phyloP scores from a whole-genome alignment of 2,888 invertebrate genomes.

The Parapristionchus giblindavisi region DNA sequence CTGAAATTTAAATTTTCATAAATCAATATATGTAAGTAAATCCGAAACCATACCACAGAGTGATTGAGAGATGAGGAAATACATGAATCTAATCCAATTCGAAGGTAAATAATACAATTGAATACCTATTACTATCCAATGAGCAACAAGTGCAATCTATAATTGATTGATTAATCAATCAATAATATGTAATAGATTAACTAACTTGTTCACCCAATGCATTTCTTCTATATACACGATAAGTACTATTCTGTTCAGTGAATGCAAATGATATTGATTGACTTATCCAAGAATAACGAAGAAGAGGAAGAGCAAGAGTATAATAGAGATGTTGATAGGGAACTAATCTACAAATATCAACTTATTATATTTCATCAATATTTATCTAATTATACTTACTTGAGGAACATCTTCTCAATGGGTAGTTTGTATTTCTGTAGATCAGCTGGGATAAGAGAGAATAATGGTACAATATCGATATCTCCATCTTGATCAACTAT shows the following conservation, averaged over 20 bases:
- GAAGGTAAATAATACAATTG: conserved; percentile 64
- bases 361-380: not conserved
- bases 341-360: conserved; percentile 44
- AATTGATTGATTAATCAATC: not conserved
- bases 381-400: conserved; percentile 8
- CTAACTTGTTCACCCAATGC: conserved; percentile 38
- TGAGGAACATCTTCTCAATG: conserved; percentile 56
- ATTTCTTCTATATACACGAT: conserved; percentile 51
- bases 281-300: conserved; percentile 51
- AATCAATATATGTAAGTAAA: no score
- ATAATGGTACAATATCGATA: conserved; percentile 66
- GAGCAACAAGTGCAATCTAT: conserved; percentile 52
- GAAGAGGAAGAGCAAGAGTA: conserved; percentile 65
- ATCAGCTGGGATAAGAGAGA: conserved; percentile 66
- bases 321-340: conserved; percentile 68
- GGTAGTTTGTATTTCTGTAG: conserved; percentile 62
- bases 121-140: conserved; percentile 64
- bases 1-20: conserved; percentile 35
- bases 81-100: conserved; percentile 51
- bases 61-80: conserved; percentile 64
- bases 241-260: conserved; percentile 51
- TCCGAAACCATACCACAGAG: conserved; percentile 10
- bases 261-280: conserved; percentile 64
- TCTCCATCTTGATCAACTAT: conserved; percentile 65
- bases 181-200: not conserved